Base-by-base conservation (phyloP, 2,797 vertebrate species). In the Scolopax rusticola region DNA sequence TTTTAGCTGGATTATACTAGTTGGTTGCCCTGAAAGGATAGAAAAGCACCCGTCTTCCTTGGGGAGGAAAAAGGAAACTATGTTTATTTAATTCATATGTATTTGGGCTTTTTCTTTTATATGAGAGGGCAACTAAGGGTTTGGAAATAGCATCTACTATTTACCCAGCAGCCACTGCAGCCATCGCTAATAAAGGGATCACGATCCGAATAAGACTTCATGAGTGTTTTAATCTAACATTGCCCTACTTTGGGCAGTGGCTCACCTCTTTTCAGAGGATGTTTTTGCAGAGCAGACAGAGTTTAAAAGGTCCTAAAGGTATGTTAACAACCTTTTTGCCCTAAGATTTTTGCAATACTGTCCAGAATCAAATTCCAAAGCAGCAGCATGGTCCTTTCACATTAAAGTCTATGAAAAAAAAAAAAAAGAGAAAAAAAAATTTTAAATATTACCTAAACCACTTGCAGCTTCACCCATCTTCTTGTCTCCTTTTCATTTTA, bases 251-350 rank as follows among this genome's bases (percentile, higher is more conserved):
- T 53, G 85, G 94, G 89, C 83, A 90, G 81, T 68, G 92, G 96
- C 95, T 95, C 71, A 65, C 85, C 71, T 71, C 82, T 95, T 97
- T 93, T 96, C 88, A 96, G 97, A 95, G 78, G n/a, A 84, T 28
- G 92, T 70, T 97, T 98, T 93, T 91, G 96, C 89, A 84, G 45
- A 89, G 88, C 75, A 85, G 91, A 87, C 56, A 73, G 93, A 95
- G 97, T 97, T 98, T 97, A 97, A 96, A 97, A 98, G 96, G 96
- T 96, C 96, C 92, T 51, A 75, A 76, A 5, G 30, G 87, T 91
- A 91, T 90, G 77, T 83, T 95, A 84, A 64, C 11, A 57, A 95
- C 75, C 85, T 95, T 91, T 94, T 78, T 59, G 89, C 94, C 84
- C 89, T 8, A 32, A 91, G 96, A 91, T 93, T 89, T 89, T 78